Conservation (phyloP, 2,797 vertebrate species). For the Pantherophis alleghaniensis region DNA sequence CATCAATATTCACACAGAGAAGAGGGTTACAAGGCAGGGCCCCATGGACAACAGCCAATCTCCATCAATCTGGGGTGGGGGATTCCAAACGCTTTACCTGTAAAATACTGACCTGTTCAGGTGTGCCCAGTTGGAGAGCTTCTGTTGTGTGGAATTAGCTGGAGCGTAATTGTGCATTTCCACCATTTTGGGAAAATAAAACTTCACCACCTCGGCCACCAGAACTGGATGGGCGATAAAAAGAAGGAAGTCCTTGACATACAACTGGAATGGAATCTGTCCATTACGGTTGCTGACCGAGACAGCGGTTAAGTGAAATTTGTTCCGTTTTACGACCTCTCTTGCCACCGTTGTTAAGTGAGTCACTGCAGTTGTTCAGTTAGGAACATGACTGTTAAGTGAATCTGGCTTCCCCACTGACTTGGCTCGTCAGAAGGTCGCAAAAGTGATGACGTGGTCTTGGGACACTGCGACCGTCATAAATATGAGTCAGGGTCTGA, state of each 20-base stretch:
- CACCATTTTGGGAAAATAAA: conserved; percentile 77
- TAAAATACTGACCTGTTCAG: conserved; percentile 68
- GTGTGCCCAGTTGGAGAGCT: conserved; percentile 75
- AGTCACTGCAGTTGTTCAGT: background rate
- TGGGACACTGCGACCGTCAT: background rate
- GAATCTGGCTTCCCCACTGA: background rate
- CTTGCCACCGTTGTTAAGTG: background rate
- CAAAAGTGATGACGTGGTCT: background rate
- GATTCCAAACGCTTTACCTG: too few relatives aligned
- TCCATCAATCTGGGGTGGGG: background rate
- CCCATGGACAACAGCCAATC: too few relatives aligned
- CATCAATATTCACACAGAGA: background rate
- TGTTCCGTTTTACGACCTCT: background rate
- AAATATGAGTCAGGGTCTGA: background rate
- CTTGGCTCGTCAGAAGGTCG: background rate
- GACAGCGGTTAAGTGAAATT: too few relatives aligned
- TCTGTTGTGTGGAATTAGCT: conserved; percentile 74
- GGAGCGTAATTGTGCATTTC: conserved; percentile 80
- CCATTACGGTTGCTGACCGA: background rate
- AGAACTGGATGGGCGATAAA: conserved; percentile 59
- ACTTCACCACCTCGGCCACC: conserved; percentile 75
- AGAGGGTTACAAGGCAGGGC: too few relatives aligned
- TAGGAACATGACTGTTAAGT: background rate
- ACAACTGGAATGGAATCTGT: background rate
- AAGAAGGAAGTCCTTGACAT: background rate